These are phyloP conservation scores for Capitulum mitella DNA, from an alignment of 2,888 invertebrate species.

Conservation along the genomic window DNA sequence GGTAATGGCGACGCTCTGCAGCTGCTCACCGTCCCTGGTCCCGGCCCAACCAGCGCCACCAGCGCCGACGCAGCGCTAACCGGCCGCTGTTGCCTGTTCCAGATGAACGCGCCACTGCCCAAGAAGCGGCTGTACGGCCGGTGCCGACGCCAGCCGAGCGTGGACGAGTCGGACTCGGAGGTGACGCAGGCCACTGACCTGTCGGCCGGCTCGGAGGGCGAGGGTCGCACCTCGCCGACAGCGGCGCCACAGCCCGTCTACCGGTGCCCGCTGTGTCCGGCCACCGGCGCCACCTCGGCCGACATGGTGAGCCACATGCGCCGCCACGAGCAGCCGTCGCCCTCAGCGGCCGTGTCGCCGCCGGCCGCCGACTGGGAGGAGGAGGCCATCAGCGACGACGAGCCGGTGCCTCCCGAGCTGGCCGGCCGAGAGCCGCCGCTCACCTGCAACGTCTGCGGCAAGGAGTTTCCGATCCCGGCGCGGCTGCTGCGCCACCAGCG, in stretches of 20 bases:
- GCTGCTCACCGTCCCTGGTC: not conserved
- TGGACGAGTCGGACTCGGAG: not conserved
- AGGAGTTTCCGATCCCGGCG: slow-evolving; percentile 84
- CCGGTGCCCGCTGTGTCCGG: not conserved
- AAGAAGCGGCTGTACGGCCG: slow-evolving; percentile 15
- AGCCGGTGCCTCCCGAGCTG: slow-evolving; percentile 10
- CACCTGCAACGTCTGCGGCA: slow-evolving; percentile 80
- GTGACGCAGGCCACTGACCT: not conserved
- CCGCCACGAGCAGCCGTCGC: not conserved
- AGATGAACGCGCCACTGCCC: slow-evolving; percentile 3
- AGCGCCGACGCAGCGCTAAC: not conserved
- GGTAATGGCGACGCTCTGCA: not conserved
- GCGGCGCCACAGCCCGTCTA: not conserved
- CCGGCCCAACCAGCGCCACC: not conserved
- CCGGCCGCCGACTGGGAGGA: slow-evolving; percentile 40
- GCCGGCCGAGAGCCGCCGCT: slow-evolving; percentile 45
- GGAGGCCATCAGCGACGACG: slow-evolving; percentile 51
- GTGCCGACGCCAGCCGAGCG: slow-evolving; percentile 2
- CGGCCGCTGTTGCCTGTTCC: not conserved
- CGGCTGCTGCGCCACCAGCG: slow-evolving; percentile 75
- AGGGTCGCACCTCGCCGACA: not conserved
- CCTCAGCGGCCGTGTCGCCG: not conserved
- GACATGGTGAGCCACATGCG: not conserved
- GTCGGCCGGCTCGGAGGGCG: not conserved
- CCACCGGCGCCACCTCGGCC: not conserved